Evolutionary conservation across 2,797 vertebrate genomes (phyloP).

Genomic region (Macroramphosus scolopax): DNA sequence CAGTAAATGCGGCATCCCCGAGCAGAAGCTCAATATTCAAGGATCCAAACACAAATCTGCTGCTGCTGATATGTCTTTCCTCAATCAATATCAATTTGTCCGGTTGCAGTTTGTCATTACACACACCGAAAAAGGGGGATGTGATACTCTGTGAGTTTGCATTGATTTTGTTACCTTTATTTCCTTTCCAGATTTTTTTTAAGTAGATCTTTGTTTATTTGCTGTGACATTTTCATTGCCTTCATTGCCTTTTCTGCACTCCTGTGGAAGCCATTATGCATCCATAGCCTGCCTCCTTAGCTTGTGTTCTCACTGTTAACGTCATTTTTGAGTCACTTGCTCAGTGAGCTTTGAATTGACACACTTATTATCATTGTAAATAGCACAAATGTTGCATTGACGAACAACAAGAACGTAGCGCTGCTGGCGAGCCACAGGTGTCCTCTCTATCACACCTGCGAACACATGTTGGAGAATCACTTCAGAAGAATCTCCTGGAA

Average conservation of each 20-base stretch:
- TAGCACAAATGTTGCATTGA: slow-evolving; percentile 5
- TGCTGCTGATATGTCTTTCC: slow-evolving; percentile 19
- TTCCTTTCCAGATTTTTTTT: too few relatives aligned
- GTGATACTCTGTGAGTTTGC: neutral
- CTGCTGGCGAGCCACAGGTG: slow-evolving; percentile 3
- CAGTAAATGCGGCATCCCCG: slow-evolving; percentile 60
- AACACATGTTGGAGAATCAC: slow-evolving; percentile 6
- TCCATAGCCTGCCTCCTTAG: neutral
- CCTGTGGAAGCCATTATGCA: neutral
- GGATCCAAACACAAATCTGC: slow-evolving; percentile 39
- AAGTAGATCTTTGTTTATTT: slow-evolving; percentile 11
- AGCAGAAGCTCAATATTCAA: slow-evolving; percentile 60
- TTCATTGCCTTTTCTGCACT: neutral
- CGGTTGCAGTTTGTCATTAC: slow-evolving; percentile 15
- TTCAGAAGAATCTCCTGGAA: slow-evolving; percentile 9
- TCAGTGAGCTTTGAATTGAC: slow-evolving; percentile 18
- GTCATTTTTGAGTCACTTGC: slow-evolving; percentile 11
- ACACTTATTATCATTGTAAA: slow-evolving; percentile 17
- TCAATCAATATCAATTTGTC: slow-evolving; percentile 43
- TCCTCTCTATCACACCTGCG: too few relatives aligned
- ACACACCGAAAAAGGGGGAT: slow-evolving; percentile 22
- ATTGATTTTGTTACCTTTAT: slow-evolving; percentile 2
- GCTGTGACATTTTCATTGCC: slow-evolving; percentile 3
- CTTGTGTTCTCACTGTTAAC: slow-evolving; percentile 11
- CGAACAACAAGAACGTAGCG: too few relatives aligned